Base-by-base conservation (phyloP, 2,113 vertebrate genomes). In the Arothron firmamentum region DNA sequence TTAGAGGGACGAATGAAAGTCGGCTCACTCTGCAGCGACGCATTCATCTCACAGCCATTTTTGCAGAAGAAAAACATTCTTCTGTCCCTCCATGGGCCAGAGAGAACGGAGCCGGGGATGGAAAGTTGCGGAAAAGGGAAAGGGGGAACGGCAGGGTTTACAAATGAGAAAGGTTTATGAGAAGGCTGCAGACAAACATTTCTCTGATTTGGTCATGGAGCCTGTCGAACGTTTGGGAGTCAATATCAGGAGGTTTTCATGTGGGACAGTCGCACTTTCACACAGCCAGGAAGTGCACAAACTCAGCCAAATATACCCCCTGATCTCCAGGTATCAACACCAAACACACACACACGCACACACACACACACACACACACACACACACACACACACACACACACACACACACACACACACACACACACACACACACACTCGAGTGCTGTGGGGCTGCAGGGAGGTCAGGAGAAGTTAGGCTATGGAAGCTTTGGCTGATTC, bases 401-500 rank as follows among this genome's bases (percentile, higher is more conserved):
- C n/a, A n/a, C n/a, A n/a, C n/a, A n/a, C n/a, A 25, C 25, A 25
- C 25, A 28, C 25, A 28, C 25, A 28, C 25, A 28, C 25, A 28
- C 25, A 28, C 25, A 28, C 25, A 28, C 25, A 58, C 54, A 56
- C 20, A 57, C 15, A 66, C 50, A 41, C 58, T n/a, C 21, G 9
- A 2, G n/a, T 1, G 55, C 34, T 28, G 59, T 56, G 58, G 50
- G 31, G 52, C 9, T 38, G 34, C 34, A 38, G 34, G 34, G 34
- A 38, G 34, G 34, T 11, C 34, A 12, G 31, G 31, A 34, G 6
- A 34, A 38, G 34, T 38, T 38, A 3, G 8, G 34, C 34, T 38
- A 71, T 82, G 85, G 78, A 86, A 82, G 81, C 60, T 31, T 41
- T 50, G 76, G 77, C 85, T 88, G 84, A 91, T 90, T 90, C 89